phyloP scores from a whole-genome alignment of 2,797 vertebrate genomes.

The Champsocephalus gunnari region DNA sequence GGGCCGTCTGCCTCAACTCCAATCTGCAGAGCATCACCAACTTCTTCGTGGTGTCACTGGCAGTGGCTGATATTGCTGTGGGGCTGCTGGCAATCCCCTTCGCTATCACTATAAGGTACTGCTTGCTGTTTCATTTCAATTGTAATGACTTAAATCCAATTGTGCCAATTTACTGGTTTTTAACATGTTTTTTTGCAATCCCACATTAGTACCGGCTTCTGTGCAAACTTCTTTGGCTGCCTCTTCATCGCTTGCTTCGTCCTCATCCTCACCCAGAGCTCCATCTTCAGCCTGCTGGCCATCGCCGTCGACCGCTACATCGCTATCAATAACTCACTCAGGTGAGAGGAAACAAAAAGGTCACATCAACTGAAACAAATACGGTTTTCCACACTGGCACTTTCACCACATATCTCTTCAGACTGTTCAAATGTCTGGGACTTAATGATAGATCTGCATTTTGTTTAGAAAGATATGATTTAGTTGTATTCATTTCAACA shows the following conservation, averaged over 20 bases:
- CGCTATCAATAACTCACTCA: constrained; percentile 95
- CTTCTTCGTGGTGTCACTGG: constrained; percentile 96
- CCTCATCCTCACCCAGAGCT: constrained; percentile 96
- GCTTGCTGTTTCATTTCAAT: constrained; percentile 2
- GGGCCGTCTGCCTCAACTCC: constrained; percentile 95
- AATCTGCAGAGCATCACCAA: constrained; percentile 98
- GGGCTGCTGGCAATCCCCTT: constrained; percentile 97
- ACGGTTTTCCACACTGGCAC: not conserved
- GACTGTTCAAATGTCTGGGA: not conserved
- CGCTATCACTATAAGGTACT: constrained; percentile 88
- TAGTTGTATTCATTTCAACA: not conserved
- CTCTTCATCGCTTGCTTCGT: constrained; percentile 98
- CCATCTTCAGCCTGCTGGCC: constrained; percentile 99
- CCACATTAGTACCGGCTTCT: constrained; percentile 92
- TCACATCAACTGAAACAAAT: not conserved
- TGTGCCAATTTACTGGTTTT: not conserved
- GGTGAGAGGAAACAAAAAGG: constrained; percentile 76
- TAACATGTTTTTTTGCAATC: constrained; percentile 2
- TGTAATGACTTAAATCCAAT: no score
- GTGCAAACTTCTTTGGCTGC: constrained; percentile 93
- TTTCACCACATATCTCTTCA: not conserved
- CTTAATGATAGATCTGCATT: not conserved
- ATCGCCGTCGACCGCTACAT: constrained; percentile 97
- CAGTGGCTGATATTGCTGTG: constrained; percentile 94
- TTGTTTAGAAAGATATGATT: not conserved